Percentiles rank a stretch among this genome's conserved stretches.
Evolutionary conservation across 2,888 invertebrate genomes (phyloP).

Genomic region (Mechanitis mazaeus): DNA sequence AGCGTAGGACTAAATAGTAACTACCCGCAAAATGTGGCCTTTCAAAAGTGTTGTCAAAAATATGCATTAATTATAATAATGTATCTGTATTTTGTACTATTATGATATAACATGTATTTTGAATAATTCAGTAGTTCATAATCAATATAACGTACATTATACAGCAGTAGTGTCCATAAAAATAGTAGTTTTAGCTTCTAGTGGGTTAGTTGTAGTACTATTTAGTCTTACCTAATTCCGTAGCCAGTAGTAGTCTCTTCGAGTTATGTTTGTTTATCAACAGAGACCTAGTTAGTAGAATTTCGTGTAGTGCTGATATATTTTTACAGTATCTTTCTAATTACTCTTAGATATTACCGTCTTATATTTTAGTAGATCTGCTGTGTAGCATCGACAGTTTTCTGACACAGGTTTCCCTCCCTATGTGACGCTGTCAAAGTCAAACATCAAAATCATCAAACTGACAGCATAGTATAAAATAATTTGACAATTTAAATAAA

Average conservation of each 20-base stretch:
- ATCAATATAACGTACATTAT: neutral
- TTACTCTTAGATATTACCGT: neutral
- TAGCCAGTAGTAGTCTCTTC: constrained; percentile 25
- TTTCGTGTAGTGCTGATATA: constrained; percentile 19
- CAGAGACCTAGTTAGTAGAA: constrained; percentile 22
- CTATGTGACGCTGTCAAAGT: no score
- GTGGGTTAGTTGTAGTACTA: constrained; percentile 22
- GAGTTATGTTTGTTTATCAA: constrained; percentile 16
- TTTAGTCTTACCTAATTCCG: constrained; percentile 22
- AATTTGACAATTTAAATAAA: no score
- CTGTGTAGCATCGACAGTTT: no score
- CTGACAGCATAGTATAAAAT: no score
- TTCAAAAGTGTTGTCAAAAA: constrained; percentile 19
- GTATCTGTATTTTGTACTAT: constrained; percentile 6
- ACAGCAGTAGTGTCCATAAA: no score
- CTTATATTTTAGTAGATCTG: no score
- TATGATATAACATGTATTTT: neutral
- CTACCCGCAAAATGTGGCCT: constrained; percentile 21
- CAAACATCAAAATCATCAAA: no score
- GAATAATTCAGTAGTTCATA: neutral
- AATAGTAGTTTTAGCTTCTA: constrained; percentile 11
- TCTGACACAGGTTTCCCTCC: no score
- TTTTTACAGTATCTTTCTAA: constrained; percentile 18
- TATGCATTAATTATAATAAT: neutral
- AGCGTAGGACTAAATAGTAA: constrained; percentile 27